phyloP scores from a whole-genome alignment of 2,888 invertebrate species.

The Scaeva pyrastri region DNA sequence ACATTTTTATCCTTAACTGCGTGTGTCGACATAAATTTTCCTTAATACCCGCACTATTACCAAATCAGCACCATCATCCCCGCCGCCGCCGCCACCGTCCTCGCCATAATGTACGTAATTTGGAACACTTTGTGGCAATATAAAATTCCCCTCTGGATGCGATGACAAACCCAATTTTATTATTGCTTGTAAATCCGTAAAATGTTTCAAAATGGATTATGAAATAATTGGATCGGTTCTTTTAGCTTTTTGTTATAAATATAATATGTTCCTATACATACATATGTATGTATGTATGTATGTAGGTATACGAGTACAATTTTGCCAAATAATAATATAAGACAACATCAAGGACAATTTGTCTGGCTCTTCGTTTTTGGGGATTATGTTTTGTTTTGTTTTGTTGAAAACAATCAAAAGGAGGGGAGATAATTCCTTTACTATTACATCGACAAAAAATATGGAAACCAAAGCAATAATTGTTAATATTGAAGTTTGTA shows the following conservation, averaged over 20 bases:
- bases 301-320: too few species aligned
- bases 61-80: background rate
- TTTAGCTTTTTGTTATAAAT: constrained; percentile 34
- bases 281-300: too few species aligned
- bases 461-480: constrained; percentile 63
- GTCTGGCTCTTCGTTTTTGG: constrained; percentile 11
- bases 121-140: constrained; percentile 44
- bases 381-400: constrained; percentile 33
- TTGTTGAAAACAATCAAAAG: background rate
- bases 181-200: constrained; percentile 73
- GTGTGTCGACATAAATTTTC: constrained; percentile 29
- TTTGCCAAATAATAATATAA: constrained; percentile 52
- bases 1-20: constrained; percentile 8
- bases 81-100: too few species aligned
- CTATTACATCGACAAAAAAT: constrained; percentile 46
- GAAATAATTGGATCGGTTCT: constrained; percentile 73
- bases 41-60: constrained; percentile 23
- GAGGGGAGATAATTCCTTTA: constrained; percentile 44
- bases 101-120: background rate
- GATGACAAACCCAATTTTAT: constrained; percentile 67
- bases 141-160: constrained; percentile 37
- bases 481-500: constrained; percentile 71
- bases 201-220: constrained; percentile 74
- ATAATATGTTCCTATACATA: background rate
- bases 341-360: constrained; percentile 11